These are phyloP conservation scores for Anoplopoma fimbria DNA, from an alignment of 2,113 vertebrate genomes.

Conservation along the genomic window DNA sequence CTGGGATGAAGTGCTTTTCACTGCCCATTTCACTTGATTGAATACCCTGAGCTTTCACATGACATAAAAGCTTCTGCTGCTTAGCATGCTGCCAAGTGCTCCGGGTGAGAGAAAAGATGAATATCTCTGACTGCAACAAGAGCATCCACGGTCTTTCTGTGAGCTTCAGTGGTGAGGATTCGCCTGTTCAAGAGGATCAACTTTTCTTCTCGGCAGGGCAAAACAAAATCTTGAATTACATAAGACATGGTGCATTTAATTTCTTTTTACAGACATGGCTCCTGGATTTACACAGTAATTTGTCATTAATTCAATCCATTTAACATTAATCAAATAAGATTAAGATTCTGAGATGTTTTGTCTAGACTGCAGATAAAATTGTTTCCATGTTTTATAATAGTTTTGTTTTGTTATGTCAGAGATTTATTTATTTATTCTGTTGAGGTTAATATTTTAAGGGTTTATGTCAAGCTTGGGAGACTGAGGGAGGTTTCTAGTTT, in stretches of 20 bases:
- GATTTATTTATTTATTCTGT: conserved; percentile 26
- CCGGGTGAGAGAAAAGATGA: conserved; percentile 9
- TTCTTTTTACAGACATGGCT: conserved; percentile 46
- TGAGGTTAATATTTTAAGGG: conserved; percentile 9
- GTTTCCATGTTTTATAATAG: conserved; percentile 2
- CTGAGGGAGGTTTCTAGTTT: conserved; percentile 17
- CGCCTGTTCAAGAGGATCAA: conserved; percentile 51
- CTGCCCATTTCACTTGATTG: conserved; percentile 52
- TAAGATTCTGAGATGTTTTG: conserved; percentile 9
- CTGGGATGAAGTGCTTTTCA: conserved; percentile 45
- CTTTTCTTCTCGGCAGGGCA: conserved; percentile 43
- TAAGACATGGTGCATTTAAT: conserved; percentile 26
- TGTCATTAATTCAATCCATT: conserved; percentile 32
- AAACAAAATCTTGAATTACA: conserved; percentile 40
- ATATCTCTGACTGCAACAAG: conserved; percentile 35
- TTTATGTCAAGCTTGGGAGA: background rate
- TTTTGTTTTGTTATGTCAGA: conserved; percentile 24
- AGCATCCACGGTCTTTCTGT: conserved; percentile 1
- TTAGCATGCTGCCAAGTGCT: conserved; percentile 48
- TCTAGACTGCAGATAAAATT: conserved; percentile 22
- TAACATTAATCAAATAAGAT: conserved; percentile 36
- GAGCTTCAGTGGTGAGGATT: conserved; percentile 33
- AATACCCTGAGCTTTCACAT: conserved; percentile 46
- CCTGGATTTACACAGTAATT: background rate
- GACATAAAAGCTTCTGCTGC: conserved; percentile 45